Percentiles rank a stretch among this genome's conserved stretches.
phyloP scores from a whole-genome alignment of 1,140 invertebrate genomes.

The Pseudomyrmex concolor region DNA sequence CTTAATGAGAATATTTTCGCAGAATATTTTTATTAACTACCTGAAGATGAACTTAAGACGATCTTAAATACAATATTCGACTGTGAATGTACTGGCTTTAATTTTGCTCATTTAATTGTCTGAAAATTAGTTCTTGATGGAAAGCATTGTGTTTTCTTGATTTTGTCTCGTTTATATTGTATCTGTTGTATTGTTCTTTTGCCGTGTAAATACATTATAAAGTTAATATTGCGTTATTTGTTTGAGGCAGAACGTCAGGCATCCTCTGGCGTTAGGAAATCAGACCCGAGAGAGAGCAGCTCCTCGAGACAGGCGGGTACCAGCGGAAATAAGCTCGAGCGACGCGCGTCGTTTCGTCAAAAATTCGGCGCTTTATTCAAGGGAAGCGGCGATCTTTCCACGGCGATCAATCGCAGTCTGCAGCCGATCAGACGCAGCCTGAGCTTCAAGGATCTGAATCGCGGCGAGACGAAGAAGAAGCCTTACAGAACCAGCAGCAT shows the following conservation, averaged over 20 bases:
- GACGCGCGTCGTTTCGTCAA: slow-evolving; percentile 75
- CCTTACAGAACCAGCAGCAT: slow-evolving; percentile 71
- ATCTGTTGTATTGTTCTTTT: too few relatives aligned
- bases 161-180: too few relatives aligned
- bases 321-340: slow-evolving; percentile 66
- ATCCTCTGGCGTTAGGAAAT: background rate
- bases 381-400: slow-evolving; percentile 78
- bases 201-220: too few relatives aligned
- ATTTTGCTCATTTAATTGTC: too few relatives aligned
- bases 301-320: background rate
- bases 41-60: too few relatives aligned
- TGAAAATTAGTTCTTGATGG: too few relatives aligned
- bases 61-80: too few relatives aligned
- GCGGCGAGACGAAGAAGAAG: slow-evolving; percentile 63
- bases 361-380: slow-evolving; percentile 78
- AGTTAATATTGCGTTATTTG: background rate
- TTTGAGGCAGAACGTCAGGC: background rate
- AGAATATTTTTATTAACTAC: too few relatives aligned
- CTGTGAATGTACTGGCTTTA: too few relatives aligned
- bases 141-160: too few relatives aligned
- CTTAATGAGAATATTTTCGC: too few relatives aligned
- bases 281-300: background rate
- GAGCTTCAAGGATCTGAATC: slow-evolving; percentile 79
- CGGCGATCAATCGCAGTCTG: slow-evolving; percentile 78
- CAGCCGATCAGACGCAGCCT: slow-evolving; percentile 79